Percentiles rank a stretch among this genome's conserved stretches.
phyloP scores from a whole-genome alignment of 2,797 vertebrate genomes.

The Hippoglossus hippoglossus region DNA sequence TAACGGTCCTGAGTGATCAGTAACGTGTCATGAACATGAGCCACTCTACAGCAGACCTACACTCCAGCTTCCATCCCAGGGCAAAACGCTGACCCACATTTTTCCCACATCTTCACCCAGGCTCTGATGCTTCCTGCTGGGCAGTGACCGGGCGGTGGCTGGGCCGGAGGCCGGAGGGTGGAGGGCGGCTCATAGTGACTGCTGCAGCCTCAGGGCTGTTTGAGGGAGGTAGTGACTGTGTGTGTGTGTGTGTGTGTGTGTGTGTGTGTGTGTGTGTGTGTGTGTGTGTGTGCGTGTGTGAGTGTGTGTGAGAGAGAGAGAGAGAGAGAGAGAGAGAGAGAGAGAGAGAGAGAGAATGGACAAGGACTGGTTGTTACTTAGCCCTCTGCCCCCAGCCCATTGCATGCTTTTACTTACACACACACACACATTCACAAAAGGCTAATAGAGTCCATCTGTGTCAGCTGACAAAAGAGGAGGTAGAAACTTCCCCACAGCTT shows the following conservation, averaged over 20 bases:
- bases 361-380: constrained; percentile 41
- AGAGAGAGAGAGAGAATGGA: constrained; percentile 37
- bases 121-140: constrained; percentile 47
- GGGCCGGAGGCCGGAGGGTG: neutral
- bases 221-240: constrained; percentile 42
- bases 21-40: constrained; percentile 26
- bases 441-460: constrained; percentile 58
- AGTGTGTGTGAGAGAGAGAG: neutral
- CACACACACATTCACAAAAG: constrained; percentile 42
- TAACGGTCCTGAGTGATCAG: constrained; percentile 24
- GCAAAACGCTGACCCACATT: constrained; percentile 69
- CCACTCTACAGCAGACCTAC: constrained; percentile 50
- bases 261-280: constrained; percentile 21
- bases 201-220: constrained; percentile 56
- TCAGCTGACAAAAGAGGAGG: constrained; percentile 26
- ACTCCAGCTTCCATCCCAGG: constrained; percentile 54
- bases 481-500: neutral
- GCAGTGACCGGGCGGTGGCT: constrained; percentile 22
- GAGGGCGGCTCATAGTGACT: constrained; percentile 27
- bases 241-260: constrained; percentile 29
- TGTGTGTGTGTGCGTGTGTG: constrained; percentile 24
- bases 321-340: no score
- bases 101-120: constrained; percentile 28
- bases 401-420: constrained; percentile 36
- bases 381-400: constrained; percentile 25